These are phyloP conservation scores for Urosaurus nigricauda DNA, from an alignment of 2,797 vertebrate genomes.

Conservation along the genomic window DNA sequence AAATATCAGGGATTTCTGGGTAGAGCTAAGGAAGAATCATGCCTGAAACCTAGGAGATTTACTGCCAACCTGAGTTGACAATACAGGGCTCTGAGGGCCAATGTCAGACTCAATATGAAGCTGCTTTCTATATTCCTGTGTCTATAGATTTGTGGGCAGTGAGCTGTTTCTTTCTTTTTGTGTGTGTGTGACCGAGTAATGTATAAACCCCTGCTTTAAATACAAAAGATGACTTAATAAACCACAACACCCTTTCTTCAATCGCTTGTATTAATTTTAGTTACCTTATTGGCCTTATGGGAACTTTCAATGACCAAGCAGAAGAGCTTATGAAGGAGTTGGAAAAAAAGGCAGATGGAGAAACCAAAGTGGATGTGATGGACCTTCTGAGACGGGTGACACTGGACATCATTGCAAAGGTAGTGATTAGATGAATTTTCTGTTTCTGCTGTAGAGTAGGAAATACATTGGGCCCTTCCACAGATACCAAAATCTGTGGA, in stretches of 20 bases:
- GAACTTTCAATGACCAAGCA: slow-evolving; percentile 89
- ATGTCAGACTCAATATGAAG: too few species aligned
- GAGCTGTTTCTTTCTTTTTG: neutral
- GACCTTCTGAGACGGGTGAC: slow-evolving; percentile 84
- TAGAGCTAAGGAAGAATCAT: too few species aligned
- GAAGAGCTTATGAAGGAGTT: slow-evolving; percentile 88
- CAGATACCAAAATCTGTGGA: too few species aligned
- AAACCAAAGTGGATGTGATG: slow-evolving; percentile 83
- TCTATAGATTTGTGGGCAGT: neutral
- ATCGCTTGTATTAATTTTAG: slow-evolving; percentile 62
- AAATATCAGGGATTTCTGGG: too few species aligned
- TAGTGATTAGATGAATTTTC: slow-evolving; percentile 45
- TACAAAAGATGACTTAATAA: slow-evolving; percentile 18
- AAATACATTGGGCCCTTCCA: too few species aligned
- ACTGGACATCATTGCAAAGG: slow-evolving; percentile 90
- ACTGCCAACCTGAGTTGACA: too few species aligned
- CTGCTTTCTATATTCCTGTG: too few species aligned
- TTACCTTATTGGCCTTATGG: slow-evolving; percentile 87
- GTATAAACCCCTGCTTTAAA: neutral
- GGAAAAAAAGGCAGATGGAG: slow-evolving; percentile 81
- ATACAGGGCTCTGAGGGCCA: too few species aligned
- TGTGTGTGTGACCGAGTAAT: neutral
- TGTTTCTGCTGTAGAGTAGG: neutral
- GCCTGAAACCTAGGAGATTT: too few species aligned
- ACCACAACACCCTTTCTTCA: slow-evolving; percentile 16